A percentile compares a stretch with the other conserved stretches of the same genome.
phyloP scores from a whole-genome alignment of 2,113 vertebrate genomes.

The Brevimyrus niger region DNA sequence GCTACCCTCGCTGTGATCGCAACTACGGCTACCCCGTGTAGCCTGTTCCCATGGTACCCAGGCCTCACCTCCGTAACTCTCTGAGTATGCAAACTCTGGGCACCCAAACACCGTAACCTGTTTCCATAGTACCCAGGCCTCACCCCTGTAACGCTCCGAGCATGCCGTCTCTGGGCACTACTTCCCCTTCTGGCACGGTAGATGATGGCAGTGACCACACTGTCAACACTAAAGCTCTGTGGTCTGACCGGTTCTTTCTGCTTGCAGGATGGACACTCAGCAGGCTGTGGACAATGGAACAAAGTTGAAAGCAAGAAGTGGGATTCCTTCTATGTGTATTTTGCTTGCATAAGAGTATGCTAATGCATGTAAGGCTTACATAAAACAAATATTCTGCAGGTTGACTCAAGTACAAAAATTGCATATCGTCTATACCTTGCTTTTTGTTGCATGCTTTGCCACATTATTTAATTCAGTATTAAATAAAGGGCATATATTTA shows the following conservation, averaged over 20 bases:
- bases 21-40: slow-evolving; percentile 11
- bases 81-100: not conserved
- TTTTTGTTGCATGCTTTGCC: not conserved
- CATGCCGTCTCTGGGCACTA: not conserved
- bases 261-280: not conserved
- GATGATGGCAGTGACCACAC: not conserved
- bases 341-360: not conserved
- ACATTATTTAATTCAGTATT: not conserved
- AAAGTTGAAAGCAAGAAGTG: not conserved
- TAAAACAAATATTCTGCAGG: not conserved
- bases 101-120: not conserved
- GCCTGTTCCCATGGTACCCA: not conserved
- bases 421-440: not conserved
- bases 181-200: not conserved
- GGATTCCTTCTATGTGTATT: not conserved
- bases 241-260: not conserved
- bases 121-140: not conserved
- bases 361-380: not conserved
- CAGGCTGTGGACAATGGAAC: not conserved
- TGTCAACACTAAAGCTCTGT: not conserved
- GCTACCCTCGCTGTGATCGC: slow-evolving; percentile 6
- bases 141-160: not conserved
- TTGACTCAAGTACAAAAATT: not conserved
- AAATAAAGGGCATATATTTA: not conserved
- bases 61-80: not conserved